phyloP scores from a whole-genome alignment of 2,797 vertebrate species.

The Characodon lateralis region DNA sequence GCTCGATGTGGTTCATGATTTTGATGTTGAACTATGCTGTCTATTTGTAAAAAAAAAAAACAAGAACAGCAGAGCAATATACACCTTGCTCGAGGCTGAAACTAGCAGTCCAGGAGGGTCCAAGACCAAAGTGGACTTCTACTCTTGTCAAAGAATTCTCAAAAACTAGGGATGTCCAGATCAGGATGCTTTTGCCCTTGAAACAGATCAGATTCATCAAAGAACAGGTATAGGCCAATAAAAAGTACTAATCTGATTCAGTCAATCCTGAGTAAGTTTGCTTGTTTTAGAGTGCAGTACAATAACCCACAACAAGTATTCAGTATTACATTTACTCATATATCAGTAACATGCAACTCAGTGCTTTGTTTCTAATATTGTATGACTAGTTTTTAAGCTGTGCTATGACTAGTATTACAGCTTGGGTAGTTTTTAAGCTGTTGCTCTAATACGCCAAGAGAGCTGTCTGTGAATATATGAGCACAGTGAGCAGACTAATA shows the following conservation, averaged over 20 bases:
- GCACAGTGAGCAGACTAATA: not conserved
- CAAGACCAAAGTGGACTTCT: not conserved
- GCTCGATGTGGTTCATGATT: conserved; percentile 35
- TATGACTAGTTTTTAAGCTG: too few relatives aligned
- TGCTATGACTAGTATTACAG: too few relatives aligned
- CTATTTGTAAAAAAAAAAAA: conserved; percentile 26
- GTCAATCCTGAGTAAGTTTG: not conserved
- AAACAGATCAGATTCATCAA: not conserved
- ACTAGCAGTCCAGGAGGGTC: conserved; percentile 9
- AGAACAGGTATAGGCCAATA: not conserved
- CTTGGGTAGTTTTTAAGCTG: too few relatives aligned
- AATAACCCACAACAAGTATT: not conserved
- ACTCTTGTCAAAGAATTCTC: not conserved
- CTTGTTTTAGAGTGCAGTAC: not conserved
- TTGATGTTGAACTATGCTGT: conserved; percentile 41
- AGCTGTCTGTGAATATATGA: not conserved
- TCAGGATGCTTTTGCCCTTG: not conserved
- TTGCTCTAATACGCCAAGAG: not conserved
- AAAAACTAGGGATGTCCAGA: not conserved
- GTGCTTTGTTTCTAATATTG: not conserved
- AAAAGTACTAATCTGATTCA: not conserved
- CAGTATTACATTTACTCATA: not conserved
- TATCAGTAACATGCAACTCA: not conserved
- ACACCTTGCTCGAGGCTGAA: conserved; percentile 28
- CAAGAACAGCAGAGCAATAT: conserved; percentile 25